These are phyloP conservation scores for Geotrypetes seraphini DNA, from an alignment of 2,797 vertebrate genomes.

Conservation along the genomic window DNA sequence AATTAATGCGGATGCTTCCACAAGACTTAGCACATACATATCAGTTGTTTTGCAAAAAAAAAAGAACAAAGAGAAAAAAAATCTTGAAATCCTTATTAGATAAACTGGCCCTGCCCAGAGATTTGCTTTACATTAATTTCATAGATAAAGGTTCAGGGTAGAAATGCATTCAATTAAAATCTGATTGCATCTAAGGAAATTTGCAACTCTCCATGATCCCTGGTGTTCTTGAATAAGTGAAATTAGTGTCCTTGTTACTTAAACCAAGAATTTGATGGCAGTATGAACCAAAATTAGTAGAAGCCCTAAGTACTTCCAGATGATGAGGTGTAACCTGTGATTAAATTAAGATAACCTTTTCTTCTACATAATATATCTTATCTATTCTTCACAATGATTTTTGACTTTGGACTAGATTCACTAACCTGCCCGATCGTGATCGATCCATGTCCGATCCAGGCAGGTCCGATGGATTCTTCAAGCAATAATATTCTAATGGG, in stretches of 20 bases:
- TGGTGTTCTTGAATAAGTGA: conserved; percentile 26
- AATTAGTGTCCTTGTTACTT: conserved; percentile 12
- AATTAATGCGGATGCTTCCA: conserved; percentile 68
- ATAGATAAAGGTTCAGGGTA: conserved; percentile 38
- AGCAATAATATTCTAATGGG: too few species aligned
- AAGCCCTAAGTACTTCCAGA: conserved; percentile 13
- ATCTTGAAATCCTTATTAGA: conserved; percentile 30
- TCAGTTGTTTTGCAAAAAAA: conserved; percentile 38
- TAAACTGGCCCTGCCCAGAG: conserved; percentile 37
- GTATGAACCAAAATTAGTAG: conserved; percentile 15
- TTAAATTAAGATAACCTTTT: conserved; percentile 16
- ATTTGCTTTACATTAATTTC: conserved; percentile 39
- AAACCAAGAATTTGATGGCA: conserved; percentile 10
- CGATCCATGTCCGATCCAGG: too few species aligned
- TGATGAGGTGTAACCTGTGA: conserved; percentile 18
- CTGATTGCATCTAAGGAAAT: conserved; percentile 21
- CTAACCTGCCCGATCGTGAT: too few species aligned
- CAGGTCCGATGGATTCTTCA: too few species aligned
- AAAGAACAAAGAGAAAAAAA: too few species aligned
- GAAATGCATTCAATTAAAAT: conserved; percentile 32
- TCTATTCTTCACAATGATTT: too few species aligned
- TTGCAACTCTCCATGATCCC: conserved; percentile 7
- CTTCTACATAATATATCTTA: too few species aligned
- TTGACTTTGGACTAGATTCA: too few species aligned
- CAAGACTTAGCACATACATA: conserved; percentile 47